phyloP scores from a whole-genome alignment of 2,888 invertebrate species.

The Hofmannophila pseudospretella region DNA sequence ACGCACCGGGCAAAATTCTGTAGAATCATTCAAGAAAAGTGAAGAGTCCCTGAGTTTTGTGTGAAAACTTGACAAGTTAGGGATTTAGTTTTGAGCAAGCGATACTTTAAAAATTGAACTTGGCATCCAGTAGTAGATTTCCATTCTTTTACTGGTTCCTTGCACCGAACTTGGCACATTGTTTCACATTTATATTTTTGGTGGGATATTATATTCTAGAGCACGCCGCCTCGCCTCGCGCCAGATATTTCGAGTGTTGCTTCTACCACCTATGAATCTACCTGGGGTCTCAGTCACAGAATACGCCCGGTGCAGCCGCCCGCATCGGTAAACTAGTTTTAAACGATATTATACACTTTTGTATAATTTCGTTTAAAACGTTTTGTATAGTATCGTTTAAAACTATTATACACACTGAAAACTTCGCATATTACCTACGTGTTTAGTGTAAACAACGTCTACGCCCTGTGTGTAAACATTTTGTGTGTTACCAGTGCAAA shows the following conservation, averaged over 20 bases:
- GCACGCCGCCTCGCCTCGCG: constrained; percentile 70
- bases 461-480: constrained; percentile 7
- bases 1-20: too few relatives aligned
- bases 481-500: constrained; percentile 9
- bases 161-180: too few relatives aligned
- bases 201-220: constrained; percentile 79
- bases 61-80: too few relatives aligned
- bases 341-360: too few relatives aligned
- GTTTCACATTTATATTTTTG: too few relatives aligned
- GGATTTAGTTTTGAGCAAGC: too few relatives aligned
- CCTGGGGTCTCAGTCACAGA: constrained; percentile 69
- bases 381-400: background rate
- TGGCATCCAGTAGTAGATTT: too few relatives aligned
- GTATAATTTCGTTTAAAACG: too few relatives aligned
- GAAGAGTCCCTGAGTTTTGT: too few relatives aligned
- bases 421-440: background rate
- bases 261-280: constrained; percentile 72
- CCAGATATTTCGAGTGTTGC: constrained; percentile 76
- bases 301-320: constrained; percentile 62
- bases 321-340: constrained; percentile 36
- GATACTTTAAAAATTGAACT: too few relatives aligned
- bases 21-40: too few relatives aligned
- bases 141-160: too few relatives aligned
- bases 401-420: background rate
- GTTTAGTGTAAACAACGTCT: background rate